Percentiles rank a stretch among this genome's conserved stretches.
These are phyloP conservation scores for Montipora efflorescens DNA, from an alignment of 64 coral and sea anemone genomes.

Conservation along the genomic window DNA sequence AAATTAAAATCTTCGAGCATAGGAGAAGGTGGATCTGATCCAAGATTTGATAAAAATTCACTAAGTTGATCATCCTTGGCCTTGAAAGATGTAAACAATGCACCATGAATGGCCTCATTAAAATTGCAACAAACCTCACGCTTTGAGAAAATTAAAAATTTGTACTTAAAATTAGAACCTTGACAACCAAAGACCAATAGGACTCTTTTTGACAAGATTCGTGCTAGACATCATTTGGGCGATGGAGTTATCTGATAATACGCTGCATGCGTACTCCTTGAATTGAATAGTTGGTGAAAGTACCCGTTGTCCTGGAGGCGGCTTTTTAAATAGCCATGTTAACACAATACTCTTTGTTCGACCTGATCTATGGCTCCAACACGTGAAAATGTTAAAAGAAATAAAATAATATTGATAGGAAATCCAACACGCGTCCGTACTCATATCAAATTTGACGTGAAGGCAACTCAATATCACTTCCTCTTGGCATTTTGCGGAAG, in stretches of 20 bases:
- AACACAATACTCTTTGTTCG: slow-evolving; percentile 15
- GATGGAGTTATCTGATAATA: not conserved
- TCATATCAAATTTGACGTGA: too few species aligned
- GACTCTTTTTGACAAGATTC: not conserved
- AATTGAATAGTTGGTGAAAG: not conserved
- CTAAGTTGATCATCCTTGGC: slow-evolving; percentile 77
- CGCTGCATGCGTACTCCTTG: not conserved
- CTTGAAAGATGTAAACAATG: slow-evolving; percentile 55
- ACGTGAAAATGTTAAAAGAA: not conserved
- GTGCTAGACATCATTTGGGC: not conserved
- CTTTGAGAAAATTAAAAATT: not conserved
- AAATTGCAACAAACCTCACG: slow-evolving; percentile 14
- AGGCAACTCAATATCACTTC: not conserved
- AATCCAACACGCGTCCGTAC: too few species aligned
- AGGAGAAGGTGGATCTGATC: slow-evolving; percentile 67
- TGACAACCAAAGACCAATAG: not conserved
- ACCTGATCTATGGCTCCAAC: not conserved
- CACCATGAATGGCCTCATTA: slow-evolving; percentile 20
- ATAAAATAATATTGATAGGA: not conserved
- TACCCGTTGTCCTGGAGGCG: slow-evolving; percentile 11
- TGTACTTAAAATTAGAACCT: not conserved
- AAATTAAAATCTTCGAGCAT: slow-evolving; percentile 48
- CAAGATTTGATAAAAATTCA: slow-evolving; percentile 89
- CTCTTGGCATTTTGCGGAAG: slow-evolving; percentile 11
- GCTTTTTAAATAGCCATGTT: not conserved